Conservation (phyloP, 1,140 invertebrate species). For the Bombus superbus region DNA sequence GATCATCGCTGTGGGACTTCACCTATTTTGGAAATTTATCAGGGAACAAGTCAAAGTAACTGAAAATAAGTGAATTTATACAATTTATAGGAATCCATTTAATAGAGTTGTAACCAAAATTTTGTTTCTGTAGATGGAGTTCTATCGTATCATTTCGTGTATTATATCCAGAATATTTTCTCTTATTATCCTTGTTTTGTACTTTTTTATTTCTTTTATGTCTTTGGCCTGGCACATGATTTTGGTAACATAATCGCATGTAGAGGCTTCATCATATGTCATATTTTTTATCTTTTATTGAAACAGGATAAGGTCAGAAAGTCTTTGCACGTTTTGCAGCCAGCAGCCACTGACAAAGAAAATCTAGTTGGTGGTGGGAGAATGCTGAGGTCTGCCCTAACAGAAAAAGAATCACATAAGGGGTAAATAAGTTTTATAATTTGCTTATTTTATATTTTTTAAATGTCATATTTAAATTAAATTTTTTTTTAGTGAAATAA, state of each 20-base stretch:
- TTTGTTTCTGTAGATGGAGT: not conserved
- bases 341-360: constrained; percentile 85
- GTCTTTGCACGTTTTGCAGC: constrained; percentile 86
- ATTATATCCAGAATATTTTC: not conserved
- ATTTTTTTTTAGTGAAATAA: constrained; percentile 65
- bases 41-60: not conserved
- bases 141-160: not conserved
- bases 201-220: not conserved
- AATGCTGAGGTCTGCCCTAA: constrained; percentile 68
- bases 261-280: not conserved
- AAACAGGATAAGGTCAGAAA: constrained; percentile 81
- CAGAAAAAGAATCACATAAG: constrained; percentile 67
- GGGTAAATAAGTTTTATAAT: constrained; percentile 67
- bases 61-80: not conserved
- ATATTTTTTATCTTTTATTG: constrained; percentile 50
- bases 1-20: too few species aligned
- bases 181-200: not conserved
- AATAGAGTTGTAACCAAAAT: too few species aligned
- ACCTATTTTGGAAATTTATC: not conserved
- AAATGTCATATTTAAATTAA: not conserved
- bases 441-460: not conserved
- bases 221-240: not conserved
- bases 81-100: too few species aligned
- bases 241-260: constrained; percentile 5
- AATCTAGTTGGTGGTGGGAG: constrained; percentile 85